Evolutionary conservation across 2,797 vertebrate species (phyloP).

Genomic region (Scolopax bukidnonensis): DNA sequence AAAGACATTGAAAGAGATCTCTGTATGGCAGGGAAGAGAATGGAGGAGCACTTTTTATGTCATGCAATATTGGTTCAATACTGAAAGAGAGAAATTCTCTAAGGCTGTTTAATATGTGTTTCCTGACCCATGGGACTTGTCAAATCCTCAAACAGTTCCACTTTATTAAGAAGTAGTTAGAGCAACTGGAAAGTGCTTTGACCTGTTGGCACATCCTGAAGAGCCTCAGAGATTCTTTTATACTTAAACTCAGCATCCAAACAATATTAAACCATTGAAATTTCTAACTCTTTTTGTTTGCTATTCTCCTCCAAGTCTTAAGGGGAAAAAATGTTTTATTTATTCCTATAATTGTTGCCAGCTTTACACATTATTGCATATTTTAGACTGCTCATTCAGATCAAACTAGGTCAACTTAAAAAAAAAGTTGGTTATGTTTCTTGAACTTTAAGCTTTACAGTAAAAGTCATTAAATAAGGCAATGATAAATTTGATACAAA

Average conservation of each 20-base stretch:
- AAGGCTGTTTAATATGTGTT: conserved; percentile 59
- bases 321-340: neutral
- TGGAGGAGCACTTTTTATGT: neutral
- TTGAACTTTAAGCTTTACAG: neutral
- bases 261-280: conserved; percentile 33
- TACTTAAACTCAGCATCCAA: conserved; percentile 13
- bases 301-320: neutral
- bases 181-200: conserved; percentile 53
- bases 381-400: neutral
- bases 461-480: neutral
- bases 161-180: conserved; percentile 67
- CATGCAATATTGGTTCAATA: conserved; percentile 34
- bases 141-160: conserved; percentile 66
- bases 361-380: neutral
- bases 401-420: neutral
- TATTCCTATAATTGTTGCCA: neutral
- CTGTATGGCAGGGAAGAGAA: neutral
- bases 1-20: conserved; percentile 6
- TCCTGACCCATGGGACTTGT: conserved; percentile 65
- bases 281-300: conserved; percentile 6
- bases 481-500: neutral
- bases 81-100: conserved; percentile 36
- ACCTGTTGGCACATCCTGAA: conserved; percentile 63
- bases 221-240: conserved; percentile 58
- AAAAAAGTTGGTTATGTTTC: neutral